These are phyloP conservation scores for Taeniopygia guttata DNA, from an alignment of 2,797 vertebrate species.

Conservation along the genomic window DNA sequence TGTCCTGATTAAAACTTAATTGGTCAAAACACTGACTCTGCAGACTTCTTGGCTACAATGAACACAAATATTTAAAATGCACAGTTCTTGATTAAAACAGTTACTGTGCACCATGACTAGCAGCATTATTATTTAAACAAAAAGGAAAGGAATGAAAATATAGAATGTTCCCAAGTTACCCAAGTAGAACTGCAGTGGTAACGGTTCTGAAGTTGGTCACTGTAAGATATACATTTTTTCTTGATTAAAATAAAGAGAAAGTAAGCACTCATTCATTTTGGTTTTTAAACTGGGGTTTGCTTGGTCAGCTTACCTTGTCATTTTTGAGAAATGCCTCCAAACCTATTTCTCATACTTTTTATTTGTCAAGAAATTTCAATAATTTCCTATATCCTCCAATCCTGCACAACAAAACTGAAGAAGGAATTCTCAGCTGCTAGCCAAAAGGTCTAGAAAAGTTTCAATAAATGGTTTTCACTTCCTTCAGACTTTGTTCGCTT, in stretches of 20 bases:
- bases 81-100: conserved; percentile 46
- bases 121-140: conserved; percentile 39
- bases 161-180: background rate
- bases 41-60: conserved; percentile 62
- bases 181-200: background rate
- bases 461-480: background rate
- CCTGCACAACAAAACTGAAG: background rate
- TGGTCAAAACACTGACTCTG: conserved; percentile 37
- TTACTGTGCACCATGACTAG: background rate
- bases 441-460: background rate
- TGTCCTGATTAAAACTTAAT: conserved; percentile 68
- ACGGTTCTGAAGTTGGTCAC: background rate
- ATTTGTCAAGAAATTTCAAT: background rate
- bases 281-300: background rate
- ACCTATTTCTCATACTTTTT: background rate
- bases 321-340: background rate
- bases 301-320: background rate
- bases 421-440: background rate
- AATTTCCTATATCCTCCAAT: background rate
- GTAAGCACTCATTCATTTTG: background rate
- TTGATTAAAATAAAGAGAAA: background rate
- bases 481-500: background rate
- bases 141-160: conserved; percentile 35
- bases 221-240: background rate
- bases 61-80: conserved; percentile 68